Conservation (phyloP, 2,888 invertebrate genomes). For the Limnephilus lunatus region DNA sequence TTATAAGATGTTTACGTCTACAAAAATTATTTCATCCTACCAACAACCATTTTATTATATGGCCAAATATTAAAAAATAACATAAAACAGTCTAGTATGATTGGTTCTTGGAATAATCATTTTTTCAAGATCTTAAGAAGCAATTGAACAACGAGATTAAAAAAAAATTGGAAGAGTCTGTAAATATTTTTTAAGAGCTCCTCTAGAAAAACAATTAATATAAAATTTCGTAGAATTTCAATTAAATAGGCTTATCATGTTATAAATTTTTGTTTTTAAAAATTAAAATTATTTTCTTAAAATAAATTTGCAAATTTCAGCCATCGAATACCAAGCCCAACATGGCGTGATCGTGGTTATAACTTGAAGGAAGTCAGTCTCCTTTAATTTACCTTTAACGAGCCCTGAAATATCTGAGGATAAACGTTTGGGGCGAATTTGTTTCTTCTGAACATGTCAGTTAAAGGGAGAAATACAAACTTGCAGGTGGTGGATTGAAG, state of each 20-base stretch:
- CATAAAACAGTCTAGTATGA: no score
- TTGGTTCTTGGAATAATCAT: no score
- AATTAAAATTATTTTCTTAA: not conserved
- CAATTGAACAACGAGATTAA: no score
- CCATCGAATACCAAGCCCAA: not conserved
- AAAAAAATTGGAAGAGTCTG: not conserved
- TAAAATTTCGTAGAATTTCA: not conserved
- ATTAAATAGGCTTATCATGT: no score
- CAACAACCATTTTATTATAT: no score
- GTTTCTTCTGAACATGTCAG: not conserved
- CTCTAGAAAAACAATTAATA: not conserved
- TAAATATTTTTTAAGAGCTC: not conserved
- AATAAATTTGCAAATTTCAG: not conserved
- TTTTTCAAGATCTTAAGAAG: no score
- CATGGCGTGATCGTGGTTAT: not conserved
- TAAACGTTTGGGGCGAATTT: not conserved
- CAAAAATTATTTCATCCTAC: no score
- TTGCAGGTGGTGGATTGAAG: not conserved
- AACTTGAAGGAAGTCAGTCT: not conserved
- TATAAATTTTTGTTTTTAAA: not conserved
- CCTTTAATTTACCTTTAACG: not conserved
- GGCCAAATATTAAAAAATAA: no score
- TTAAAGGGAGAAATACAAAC: not conserved
- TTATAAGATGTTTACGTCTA: no score
- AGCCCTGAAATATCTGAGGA: not conserved